Conservation (phyloP, 2,888 invertebrate species). For the Liposcelis brunnea region DNA sequence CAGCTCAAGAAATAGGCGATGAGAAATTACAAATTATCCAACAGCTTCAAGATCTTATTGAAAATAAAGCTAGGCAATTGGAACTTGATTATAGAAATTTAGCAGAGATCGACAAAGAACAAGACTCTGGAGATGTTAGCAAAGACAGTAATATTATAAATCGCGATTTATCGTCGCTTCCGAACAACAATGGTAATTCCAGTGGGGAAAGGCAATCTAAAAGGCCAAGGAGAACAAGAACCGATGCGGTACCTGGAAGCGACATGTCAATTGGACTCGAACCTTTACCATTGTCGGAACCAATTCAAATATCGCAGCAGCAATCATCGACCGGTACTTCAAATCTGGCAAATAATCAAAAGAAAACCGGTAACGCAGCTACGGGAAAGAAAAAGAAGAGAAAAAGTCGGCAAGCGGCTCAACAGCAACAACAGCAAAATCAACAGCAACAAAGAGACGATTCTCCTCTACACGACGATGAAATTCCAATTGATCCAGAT, state of each 20-base stretch:
- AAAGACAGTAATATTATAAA: constrained; percentile 20
- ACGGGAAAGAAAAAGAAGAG: constrained; percentile 29
- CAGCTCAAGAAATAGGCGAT: constrained; percentile 85
- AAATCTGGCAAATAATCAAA: constrained; percentile 27
- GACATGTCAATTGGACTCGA: constrained; percentile 33
- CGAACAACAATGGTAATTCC: constrained; percentile 16
- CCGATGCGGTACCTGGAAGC: constrained; percentile 42
- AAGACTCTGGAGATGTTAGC: constrained; percentile 31
- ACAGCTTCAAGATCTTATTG: constrained; percentile 76
- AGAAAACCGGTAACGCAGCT: constrained; percentile 31
- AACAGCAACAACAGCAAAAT: constrained; percentile 28
- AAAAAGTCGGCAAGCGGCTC: constrained; percentile 24
- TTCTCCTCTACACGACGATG: constrained; percentile 67
- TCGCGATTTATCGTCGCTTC: constrained; percentile 15
- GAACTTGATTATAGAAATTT: constrained; percentile 81
- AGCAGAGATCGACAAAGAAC: constrained; percentile 45
- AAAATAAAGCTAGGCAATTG: constrained; percentile 75
- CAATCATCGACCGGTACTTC: background rate
- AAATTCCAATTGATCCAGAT: constrained; percentile 81
- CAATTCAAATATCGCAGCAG: too few species aligned
- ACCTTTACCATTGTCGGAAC: constrained; percentile 12
- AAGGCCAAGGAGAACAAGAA: constrained; percentile 56
- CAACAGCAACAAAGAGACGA: constrained; percentile 41
- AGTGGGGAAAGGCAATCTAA: constrained; percentile 52
- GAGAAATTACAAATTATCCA: constrained; percentile 82